phyloP scores from a whole-genome alignment of 2,113 vertebrate species.

The Opisthocomus hoazin region DNA sequence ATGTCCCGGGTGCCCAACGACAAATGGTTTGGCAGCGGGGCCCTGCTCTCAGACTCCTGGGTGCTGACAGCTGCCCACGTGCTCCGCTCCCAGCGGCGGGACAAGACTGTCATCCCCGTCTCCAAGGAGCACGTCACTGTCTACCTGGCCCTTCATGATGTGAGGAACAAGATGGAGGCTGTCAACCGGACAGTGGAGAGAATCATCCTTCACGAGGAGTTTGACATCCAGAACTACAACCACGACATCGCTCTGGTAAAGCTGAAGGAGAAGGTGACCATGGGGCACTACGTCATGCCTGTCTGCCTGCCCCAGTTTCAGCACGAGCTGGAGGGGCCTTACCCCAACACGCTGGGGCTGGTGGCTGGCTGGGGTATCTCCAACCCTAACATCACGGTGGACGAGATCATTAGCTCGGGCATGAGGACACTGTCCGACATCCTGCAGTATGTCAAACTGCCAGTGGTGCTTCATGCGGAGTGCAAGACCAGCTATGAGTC shows the following conservation, averaged over 20 bases:
- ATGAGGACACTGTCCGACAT: conserved; percentile 78
- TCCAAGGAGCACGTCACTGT: conserved; percentile 83
- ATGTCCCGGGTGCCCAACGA: conserved; percentile 84
- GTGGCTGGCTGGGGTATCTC: conserved; percentile 97
- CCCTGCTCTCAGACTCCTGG: conserved; percentile 88
- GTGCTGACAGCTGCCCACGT: conserved; percentile 91
- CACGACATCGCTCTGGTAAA: conserved; percentile 91
- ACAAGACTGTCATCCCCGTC: conserved; percentile 82
- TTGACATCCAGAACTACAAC: conserved; percentile 90
- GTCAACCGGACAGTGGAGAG: conserved; percentile 76
- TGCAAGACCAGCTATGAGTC: conserved; percentile 90
- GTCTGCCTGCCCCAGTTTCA: conserved; percentile 79
- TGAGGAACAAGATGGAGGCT: conserved; percentile 74
- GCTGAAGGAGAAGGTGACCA: conserved; percentile 76
- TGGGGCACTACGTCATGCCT: conserved; percentile 76
- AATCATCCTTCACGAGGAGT: conserved; percentile 87
- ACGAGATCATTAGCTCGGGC: conserved; percentile 70
- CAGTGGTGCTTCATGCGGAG: conserved; percentile 85
- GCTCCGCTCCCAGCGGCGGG: conserved; percentile 85
- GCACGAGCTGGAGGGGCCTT: conserved; percentile 65
- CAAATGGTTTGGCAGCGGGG: conserved; percentile 95
- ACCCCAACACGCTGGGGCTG: conserved; percentile 82
- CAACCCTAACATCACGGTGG: conserved; percentile 77
- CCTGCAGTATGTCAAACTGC: conserved; percentile 93
- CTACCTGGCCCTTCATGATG: conserved; percentile 82